Conservation (phyloP, 2,113 vertebrate species). For the Pelecanus crispus region DNA sequence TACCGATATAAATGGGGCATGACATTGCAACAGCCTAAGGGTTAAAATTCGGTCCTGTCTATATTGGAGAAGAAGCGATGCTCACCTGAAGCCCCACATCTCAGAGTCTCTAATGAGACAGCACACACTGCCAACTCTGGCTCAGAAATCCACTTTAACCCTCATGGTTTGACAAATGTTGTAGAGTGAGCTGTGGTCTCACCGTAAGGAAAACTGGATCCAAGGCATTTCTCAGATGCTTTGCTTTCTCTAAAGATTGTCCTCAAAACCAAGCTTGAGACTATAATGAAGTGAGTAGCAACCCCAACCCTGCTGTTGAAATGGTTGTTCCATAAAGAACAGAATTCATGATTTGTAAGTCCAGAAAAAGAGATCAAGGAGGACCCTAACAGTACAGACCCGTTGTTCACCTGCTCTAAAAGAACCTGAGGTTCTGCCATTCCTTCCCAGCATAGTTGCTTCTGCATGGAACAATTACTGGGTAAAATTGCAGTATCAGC, state of each 20-base stretch:
- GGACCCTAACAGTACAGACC: not conserved
- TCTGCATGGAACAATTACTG: not conserved
- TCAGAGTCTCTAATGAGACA: not conserved
- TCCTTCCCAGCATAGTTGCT: not conserved
- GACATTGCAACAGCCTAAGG: not conserved
- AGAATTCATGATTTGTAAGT: not conserved
- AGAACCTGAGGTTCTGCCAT: not conserved
- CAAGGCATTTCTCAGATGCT: not conserved
- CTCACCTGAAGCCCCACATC: not conserved
- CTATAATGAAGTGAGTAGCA: not conserved
- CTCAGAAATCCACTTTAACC: not conserved
- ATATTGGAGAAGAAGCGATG: not conserved
- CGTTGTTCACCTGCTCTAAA: not conserved
- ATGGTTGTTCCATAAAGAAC: not conserved
- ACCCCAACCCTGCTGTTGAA: not conserved
- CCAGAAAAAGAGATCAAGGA: not conserved
- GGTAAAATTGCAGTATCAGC: not conserved
- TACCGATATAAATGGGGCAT: not conserved
- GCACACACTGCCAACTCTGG: not conserved
- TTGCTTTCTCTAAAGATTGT: not conserved
- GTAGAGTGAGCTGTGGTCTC: not conserved
- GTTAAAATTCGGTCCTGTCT: not conserved
- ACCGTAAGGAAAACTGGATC: accelerated
- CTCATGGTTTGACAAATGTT: not conserved
- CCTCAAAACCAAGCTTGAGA: not conserved